Conservation (phyloP, 2,888 invertebrate species). For the Pandemis heparana region DNA sequence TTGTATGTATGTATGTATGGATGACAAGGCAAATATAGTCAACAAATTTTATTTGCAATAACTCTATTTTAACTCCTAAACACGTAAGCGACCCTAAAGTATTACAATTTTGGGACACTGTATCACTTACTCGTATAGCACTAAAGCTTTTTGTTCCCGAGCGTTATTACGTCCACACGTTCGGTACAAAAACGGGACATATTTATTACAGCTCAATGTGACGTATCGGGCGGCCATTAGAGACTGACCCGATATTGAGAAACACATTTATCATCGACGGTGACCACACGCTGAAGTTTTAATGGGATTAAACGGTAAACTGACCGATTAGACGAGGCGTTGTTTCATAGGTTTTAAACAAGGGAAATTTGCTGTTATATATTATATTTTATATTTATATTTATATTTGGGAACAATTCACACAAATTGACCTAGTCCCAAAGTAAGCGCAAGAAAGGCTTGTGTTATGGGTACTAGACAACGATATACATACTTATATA, state of each 20-base stretch:
- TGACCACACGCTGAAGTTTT: conserved; percentile 32
- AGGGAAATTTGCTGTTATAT: not conserved
- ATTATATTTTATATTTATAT: no score
- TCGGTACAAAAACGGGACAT: conserved; percentile 41
- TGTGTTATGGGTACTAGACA: no score
- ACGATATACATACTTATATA: no score
- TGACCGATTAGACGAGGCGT: not conserved
- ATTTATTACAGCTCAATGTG: conserved; percentile 52
- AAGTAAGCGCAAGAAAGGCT: no score
- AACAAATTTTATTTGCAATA: no score
- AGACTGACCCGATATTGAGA: conserved; percentile 50
- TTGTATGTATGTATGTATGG: no score
- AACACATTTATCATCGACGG: conserved; percentile 55
- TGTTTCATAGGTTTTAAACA: not conserved
- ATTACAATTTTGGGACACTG: not conserved
- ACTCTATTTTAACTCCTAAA: no score
- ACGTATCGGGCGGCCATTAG: conserved; percentile 51
- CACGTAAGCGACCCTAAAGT: no score
- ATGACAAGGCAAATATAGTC: no score
- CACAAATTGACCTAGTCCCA: no score
- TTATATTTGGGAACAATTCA: no score
- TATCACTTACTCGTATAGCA: not conserved
- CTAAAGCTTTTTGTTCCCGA: not conserved
- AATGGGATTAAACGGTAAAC: conserved; percentile 13
- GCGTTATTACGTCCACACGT: conserved; percentile 35